Conservation (phyloP, 2,797 vertebrate genomes). For the Sebastes melanostomus region DNA sequence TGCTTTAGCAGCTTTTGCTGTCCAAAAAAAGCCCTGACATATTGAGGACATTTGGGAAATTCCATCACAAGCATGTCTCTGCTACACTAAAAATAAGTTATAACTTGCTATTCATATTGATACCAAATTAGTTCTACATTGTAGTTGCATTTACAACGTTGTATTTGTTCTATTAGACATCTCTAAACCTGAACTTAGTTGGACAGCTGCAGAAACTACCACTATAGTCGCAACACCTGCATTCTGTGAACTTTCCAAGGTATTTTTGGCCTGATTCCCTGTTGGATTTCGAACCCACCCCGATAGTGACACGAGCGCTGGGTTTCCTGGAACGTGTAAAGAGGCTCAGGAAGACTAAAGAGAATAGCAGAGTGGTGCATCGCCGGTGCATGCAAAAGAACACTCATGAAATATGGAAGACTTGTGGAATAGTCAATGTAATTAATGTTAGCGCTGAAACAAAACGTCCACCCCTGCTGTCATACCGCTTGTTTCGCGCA, state of each 20-base stretch:
- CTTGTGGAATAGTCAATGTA: conserved; percentile 68
- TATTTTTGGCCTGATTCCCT: conserved; percentile 50
- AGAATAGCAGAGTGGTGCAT: conserved; percentile 68
- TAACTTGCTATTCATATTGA: not conserved
- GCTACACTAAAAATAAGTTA: not conserved
- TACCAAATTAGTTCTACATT: not conserved
- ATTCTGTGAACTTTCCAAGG: conserved; percentile 53
- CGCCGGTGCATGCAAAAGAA: conserved; percentile 55
- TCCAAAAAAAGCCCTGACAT: not conserved
- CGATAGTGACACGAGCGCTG: conserved; percentile 46
- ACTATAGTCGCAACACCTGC: conserved; percentile 8
- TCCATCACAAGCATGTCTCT: not conserved
- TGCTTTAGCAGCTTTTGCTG: conserved; percentile 1
- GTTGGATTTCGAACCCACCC: conserved; percentile 36
- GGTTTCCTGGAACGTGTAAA: conserved; percentile 72
- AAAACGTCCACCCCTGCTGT: conserved; percentile 72
- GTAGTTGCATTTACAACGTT: not conserved
- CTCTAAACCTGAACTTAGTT: conserved; percentile 3
- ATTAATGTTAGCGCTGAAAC: conserved; percentile 77
- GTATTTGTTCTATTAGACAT: not conserved
- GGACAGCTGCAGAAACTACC: conserved; percentile 4
- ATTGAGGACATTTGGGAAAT: conserved; percentile 12
- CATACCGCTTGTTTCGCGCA: conserved; percentile 34
- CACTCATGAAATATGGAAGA: conserved; percentile 77
- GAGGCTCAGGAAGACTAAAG: conserved; percentile 72